Conservation (phyloP, 2,113 vertebrate genomes). For the Rhagologus leucostigma region DNA sequence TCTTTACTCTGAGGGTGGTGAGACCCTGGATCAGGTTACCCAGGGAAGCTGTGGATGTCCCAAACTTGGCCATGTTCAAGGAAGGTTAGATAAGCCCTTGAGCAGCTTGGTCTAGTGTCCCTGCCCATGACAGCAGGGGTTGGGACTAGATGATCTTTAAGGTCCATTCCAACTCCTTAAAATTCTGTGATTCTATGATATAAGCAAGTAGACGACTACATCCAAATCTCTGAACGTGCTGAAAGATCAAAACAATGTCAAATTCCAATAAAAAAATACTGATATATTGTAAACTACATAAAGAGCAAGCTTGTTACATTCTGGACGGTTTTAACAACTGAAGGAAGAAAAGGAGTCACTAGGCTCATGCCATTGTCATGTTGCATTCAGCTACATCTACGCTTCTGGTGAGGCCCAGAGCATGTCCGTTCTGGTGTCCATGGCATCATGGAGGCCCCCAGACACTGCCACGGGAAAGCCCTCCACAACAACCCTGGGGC, state of each 20-base stretch:
- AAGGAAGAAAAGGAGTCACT: background rate
- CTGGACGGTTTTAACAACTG: background rate
- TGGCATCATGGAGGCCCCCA: background rate
- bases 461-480: rapidly evolving
- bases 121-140: background rate
- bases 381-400: background rate
- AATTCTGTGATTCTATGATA: background rate
- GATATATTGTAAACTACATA: background rate
- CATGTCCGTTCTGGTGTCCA: background rate
- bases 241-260: background rate
- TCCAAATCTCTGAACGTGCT: background rate
- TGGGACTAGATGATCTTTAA: background rate
- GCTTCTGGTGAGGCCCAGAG: background rate
- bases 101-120: background rate
- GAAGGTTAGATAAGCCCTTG: background rate
- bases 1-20: background rate
- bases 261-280: background rate
- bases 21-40: background rate
- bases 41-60: background rate
- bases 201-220: background rate
- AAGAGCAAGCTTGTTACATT: background rate
- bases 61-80: background rate
- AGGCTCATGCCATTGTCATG: background rate
- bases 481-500: background rate
- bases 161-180: background rate